Base-by-base conservation (phyloP, 1,140 invertebrate genomes). In the Lithobius niger region DNA sequence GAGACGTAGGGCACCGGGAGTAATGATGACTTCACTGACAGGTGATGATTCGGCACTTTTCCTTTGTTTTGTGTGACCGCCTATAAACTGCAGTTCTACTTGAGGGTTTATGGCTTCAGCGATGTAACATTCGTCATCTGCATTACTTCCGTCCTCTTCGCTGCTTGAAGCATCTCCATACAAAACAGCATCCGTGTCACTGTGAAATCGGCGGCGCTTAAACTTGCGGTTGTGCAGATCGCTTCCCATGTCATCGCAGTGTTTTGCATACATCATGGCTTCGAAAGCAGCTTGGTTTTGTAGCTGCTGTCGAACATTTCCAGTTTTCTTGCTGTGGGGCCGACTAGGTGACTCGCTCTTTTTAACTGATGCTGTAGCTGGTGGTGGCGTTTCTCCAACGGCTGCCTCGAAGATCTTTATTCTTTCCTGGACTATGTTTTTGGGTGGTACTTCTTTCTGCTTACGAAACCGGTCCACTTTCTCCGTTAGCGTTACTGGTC, bases 351-450 rank as follows among this genome's bases (percentile, higher is more conserved):
- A n/a, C n/a, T n/a, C n/a, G n/a, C n/a, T n/a, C n/a, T n/a, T n/a
- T n/a, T n/a, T n/a, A n/a, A n/a, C n/a, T n/a, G n/a, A n/a, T n/a
- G n/a, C n/a, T n/a, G n/a, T n/a, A n/a, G n/a, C n/a, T n/a, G n/a
- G n/a, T n/a, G n/a, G n/a, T n/a, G n/a, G n/a, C n/a, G 31, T 40
- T 40, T 40, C 31, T 13, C 10, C 31, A 40, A 10, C 10, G 18
- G 25, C 48, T n/a, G 48, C 48, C 55, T 76, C 74, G 57, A 77
- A 77, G 2, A 70, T 70, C 25, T 71, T 73, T 3, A 77, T 78
- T 55, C 76, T 61, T 52, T 68, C 71, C 50, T 76, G 74, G 0
- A 78, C 76, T 27, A 76, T 64, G 61, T 77, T 78, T 47, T 65
- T 65, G 49, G 70, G 67, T 24, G 69, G 64, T 24, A 63, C 60